A percentile compares a stretch with the other conserved stretches of the same genome.
Conservation (phyloP, 2,113 vertebrate species). For the Trematomus loennbergii region DNA sequence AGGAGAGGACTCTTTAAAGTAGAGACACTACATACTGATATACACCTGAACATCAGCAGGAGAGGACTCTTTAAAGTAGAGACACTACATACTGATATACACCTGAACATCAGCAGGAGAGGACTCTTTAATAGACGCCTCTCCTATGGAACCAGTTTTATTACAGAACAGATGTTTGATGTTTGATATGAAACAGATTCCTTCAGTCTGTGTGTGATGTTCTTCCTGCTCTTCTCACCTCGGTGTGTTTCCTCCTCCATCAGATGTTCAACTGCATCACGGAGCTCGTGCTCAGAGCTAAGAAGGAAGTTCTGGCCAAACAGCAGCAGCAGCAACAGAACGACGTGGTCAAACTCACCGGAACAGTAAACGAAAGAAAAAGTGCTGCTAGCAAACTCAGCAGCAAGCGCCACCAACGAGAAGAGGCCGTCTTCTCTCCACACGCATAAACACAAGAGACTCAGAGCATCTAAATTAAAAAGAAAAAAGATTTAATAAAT, state of each 20-base stretch:
- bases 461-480: slow-evolving; percentile 79
- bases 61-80: too few relatives aligned
- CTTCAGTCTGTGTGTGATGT: too few relatives aligned
- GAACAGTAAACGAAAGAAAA: slow-evolving; percentile 99
- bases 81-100: too few relatives aligned
- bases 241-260: slow-evolving; percentile 14
- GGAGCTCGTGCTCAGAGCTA: slow-evolving; percentile 96
- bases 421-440: slow-evolving; percentile 50
- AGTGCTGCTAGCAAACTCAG: slow-evolving; percentile 92
- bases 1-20: too few relatives aligned
- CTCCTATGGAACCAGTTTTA: too few relatives aligned
- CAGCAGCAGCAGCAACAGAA: slow-evolving; percentile 99
- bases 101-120: too few relatives aligned
- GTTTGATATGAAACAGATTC: too few relatives aligned
- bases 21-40: too few relatives aligned
- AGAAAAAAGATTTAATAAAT: slow-evolving; percentile 78
- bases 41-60: too few relatives aligned
- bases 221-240: neutral
- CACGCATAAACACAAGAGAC: slow-evolving; percentile 72
- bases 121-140: too few relatives aligned
- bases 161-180: too few relatives aligned
- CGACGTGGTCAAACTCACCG: slow-evolving; percentile 97
- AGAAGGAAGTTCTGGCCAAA: slow-evolving; percentile 97
- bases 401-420: slow-evolving; percentile 30
- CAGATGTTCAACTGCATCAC: slow-evolving; percentile 99